A percentile compares a stretch with the other conserved stretches of the same genome.
Evolutionary conservation across 2,888 invertebrate species (phyloP).

Genomic region (Lasius platythorax): DNA sequence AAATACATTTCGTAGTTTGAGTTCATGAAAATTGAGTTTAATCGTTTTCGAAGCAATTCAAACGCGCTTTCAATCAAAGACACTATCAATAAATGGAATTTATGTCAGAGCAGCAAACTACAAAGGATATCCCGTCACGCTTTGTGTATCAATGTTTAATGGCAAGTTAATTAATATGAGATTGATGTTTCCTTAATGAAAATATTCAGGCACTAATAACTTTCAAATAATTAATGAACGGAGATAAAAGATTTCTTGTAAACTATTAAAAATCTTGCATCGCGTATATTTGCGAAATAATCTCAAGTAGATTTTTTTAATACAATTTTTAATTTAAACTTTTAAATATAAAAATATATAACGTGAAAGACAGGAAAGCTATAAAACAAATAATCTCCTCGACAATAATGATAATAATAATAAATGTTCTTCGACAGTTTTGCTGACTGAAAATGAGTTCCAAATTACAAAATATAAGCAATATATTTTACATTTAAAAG

Average conservation of each 20-base stretch:
- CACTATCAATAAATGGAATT: constrained; percentile 6
- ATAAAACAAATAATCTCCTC: neutral
- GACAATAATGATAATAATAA: neutral
- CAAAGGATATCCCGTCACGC: neutral
- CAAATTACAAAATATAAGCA: neutral
- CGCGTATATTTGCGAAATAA: neutral
- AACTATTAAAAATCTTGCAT: neutral
- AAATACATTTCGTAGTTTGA: constrained; percentile 8
- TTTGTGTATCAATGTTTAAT: neutral
- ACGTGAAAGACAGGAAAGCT: neutral
- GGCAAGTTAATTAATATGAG: neutral
- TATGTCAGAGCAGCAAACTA: neutral
- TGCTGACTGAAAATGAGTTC: neutral
- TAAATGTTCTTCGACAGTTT: neutral
- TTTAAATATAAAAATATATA: neutral
- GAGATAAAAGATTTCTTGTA: neutral
- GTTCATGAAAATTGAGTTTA: constrained; percentile 28
- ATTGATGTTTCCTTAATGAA: neutral
- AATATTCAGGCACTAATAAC: neutral
- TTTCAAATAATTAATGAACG: neutral
- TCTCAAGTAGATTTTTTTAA: neutral
- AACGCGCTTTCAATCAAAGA: neutral
- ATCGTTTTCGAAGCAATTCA: neutral
- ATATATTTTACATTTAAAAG: neutral
- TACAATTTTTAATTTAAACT: constrained; percentile 8